Evolutionary conservation across 2,888 invertebrate species (phyloP), one percentile per base, ranked within the genome.

Genomic region (Camponotus fellah): DNA sequence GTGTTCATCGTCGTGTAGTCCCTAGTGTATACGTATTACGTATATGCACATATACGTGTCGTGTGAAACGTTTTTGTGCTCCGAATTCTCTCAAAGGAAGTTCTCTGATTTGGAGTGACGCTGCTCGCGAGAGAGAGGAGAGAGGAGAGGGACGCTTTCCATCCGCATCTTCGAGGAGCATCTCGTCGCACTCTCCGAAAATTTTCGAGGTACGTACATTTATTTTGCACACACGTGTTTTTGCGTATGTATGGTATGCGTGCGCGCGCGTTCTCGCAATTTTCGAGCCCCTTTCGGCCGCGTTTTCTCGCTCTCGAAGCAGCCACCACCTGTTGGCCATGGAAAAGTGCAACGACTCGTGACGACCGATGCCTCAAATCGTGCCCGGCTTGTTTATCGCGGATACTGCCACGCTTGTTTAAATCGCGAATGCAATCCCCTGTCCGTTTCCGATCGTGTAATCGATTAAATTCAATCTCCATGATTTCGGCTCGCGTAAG

Each of bases 271-370:
- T 21, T 26, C 37, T 12, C 12, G 77, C 32, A 21, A n/a, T 77
- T 77, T 58, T 56, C 68, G 77, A 32, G 32, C 56, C 53, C 77
- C 66, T 77, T 77, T 77, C n/a, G 68, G 40, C 17, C 21, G 56
- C 69, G 77, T 68, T 77, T 77, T n/a, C 68, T 34, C 56, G 77
- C 40, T 66, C 76, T 2, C 40, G 21, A 34, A 75, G 34, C 43
- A 26, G 17, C 53, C 21, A 77, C 77, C 77, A 77, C 77, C 77
- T 77, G 77, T 77, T 77, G 77, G 77, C 69, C 69, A 68, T 68
- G 77, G 77, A 77, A 77, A 77, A 77, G 77, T 77, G 77, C 77
- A 77, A 77, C 77, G 77, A 77, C 77, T 77, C 77, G 77, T 56
- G 68, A 77, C 76, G 76, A 26, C 77, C 77, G 77, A 68, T 77